Base-by-base conservation (phyloP, 2,888 invertebrate species). In the Flexamia atlantica region DNA sequence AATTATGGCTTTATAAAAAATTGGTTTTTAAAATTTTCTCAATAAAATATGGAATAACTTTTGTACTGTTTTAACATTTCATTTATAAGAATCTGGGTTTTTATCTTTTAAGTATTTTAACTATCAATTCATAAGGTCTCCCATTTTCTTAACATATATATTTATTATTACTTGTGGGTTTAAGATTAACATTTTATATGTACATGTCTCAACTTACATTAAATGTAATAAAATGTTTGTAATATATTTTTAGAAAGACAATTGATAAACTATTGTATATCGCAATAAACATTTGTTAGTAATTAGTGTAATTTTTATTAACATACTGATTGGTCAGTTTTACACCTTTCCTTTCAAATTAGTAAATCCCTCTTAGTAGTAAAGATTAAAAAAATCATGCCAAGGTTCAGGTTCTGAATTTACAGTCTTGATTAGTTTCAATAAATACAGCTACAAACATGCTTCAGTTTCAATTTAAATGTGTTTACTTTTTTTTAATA, bases 221-320 rank as follows among this genome's bases (percentile, higher is more conserved):
- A 12, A 64, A 28, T 64, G 64, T 64, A 64, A 64, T 53, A 64
- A 64, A 25, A 64, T 64, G 64, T 64, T 64, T 64, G 64, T 64
- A 64, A 28, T 64, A 64, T 64, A 64, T 64, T 64, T 64, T 64
- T 64, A 64, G 64, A 64, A 64, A 64, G 64, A 64, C 64, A 64
- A 64, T 64, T 64, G 12, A 64, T 64, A 64, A 23, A 60, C 20
- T 64, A 30, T 64, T 64, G 64, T 64, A 64, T 30, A 64, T 64
- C 30, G 64, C 30, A 64, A 64, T 64, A 64, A 64, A 64, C 64
- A 25, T 64, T 64, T 64, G 64, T 64, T 64, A 64, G 17, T 30
- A 64, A 30, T 64, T 4, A 20, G 2, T 53, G 23, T 50, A n/a
- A n/a, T n/a, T n/a, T 40, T 40, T 40, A 9, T 40, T 40, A 40